A percentile compares a stretch with the other conserved stretches of the same genome.
Conservation (phyloP, 1,140 invertebrate genomes). For the Drosophila malerkotliana region DNA sequence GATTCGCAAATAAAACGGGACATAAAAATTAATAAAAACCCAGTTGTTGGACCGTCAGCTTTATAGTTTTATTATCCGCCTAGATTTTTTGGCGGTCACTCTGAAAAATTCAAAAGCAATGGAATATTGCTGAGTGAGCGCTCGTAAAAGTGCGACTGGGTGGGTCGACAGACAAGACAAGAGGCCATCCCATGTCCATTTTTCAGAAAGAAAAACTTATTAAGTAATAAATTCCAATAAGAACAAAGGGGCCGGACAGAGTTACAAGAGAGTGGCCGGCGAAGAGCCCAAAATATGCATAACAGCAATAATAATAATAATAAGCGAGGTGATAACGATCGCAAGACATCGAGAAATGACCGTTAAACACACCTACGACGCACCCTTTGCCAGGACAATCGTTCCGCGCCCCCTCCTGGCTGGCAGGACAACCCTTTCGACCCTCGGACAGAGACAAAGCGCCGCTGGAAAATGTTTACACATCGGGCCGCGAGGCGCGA, state of each 20-base stretch:
- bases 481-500: constrained; percentile 24
- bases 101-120: constrained; percentile 59
- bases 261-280: constrained; percentile 23
- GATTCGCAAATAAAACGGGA: constrained; percentile 58
- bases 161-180: background rate
- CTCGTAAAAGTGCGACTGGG: constrained; percentile 61
- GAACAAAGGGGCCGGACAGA: constrained; percentile 55
- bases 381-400: constrained; percentile 12
- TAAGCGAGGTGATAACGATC: constrained; percentile 74
- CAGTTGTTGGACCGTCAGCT: constrained; percentile 26
- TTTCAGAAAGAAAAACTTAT: constrained; percentile 53
- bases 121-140: constrained; percentile 66
- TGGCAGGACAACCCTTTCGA: constrained; percentile 61
- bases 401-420: background rate
- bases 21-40: constrained; percentile 80
- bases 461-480: constrained; percentile 52
- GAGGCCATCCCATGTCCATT: constrained; percentile 45
- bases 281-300: constrained; percentile 49
- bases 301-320: constrained; percentile 69
- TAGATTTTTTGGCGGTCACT: constrained; percentile 55
- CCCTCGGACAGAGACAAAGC: constrained; percentile 52
- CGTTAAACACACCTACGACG: constrained; percentile 78
- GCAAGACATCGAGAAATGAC: constrained; percentile 80
- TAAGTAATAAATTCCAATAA: constrained; percentile 82
- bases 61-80: constrained; percentile 77